Conservation (phyloP, 2,888 invertebrate species). For the Hypomecis punctinalis region DNA sequence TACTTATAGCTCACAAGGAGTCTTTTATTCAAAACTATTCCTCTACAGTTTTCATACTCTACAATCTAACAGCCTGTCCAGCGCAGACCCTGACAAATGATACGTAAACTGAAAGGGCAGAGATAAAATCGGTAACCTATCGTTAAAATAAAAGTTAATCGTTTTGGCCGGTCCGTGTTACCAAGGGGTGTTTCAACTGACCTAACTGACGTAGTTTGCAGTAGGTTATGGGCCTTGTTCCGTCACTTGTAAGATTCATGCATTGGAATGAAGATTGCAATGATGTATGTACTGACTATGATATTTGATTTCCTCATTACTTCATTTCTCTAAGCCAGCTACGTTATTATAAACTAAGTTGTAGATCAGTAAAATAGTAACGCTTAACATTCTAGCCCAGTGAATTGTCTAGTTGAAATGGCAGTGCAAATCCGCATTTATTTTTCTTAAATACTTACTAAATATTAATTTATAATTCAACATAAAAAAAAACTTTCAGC, state of each 20-base stretch:
- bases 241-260: background rate
- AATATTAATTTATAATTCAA: too few relatives aligned
- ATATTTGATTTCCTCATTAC: too few relatives aligned
- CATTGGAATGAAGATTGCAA: background rate
- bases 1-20: too few relatives aligned
- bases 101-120: slow-evolving; percentile 41
- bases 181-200: slow-evolving; percentile 4
- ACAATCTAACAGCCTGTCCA: slow-evolving; percentile 34
- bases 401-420: too few relatives aligned
- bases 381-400: too few relatives aligned
- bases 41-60: background rate
- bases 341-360: too few relatives aligned
- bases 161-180: slow-evolving; percentile 8
- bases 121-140: slow-evolving; percentile 28
- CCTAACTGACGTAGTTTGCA: background rate
- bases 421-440: too few relatives aligned
- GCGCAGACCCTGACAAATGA: slow-evolving; percentile 43
- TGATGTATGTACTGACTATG: background rate
- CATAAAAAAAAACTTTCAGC: too few relatives aligned
- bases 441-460: too few relatives aligned
- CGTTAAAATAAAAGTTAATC: slow-evolving; percentile 36
- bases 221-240: background rate
- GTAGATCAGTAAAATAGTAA: too few relatives aligned
- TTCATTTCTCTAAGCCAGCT: too few relatives aligned
- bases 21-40: background rate